Base-by-base conservation (phyloP, 1,140 invertebrate species). In the Ips nitidus region DNA sequence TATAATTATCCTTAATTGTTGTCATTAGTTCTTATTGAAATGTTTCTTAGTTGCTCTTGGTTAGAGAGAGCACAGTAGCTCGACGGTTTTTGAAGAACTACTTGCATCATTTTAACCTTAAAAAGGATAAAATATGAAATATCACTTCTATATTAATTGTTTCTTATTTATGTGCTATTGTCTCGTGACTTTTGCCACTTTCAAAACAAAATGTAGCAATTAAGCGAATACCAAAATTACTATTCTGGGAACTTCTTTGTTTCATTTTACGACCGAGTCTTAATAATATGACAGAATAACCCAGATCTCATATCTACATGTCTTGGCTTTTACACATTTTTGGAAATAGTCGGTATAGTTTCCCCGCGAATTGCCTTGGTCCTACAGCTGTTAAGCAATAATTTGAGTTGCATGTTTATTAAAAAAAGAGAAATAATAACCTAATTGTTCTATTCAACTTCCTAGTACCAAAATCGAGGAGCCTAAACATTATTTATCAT, bases 181-280 rank as follows among this genome's bases (percentile, higher is more conserved):
- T 68, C 60, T 53, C n/a, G 52, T 50, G 39, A 42, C 55, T 58
- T 67, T 67, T 67, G 65, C 65, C 66, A 68, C 66, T 68, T 68
- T 68, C 66, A 60, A 22, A 68, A 68, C 66, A 68, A 68, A 68
- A 50, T 53, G 66, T 52, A 42, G 66, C 39, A 68, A 68, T 68
- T 68, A 68, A 41, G 45, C 39, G 43, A 8, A 60, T 4, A 65
- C 63, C 63, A 52, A 59, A 68, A 68, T 56, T 41, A 60, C 47
- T 52, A 36, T 38, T 58, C 66, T 68, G 66, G 58, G 66, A 68
- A 68, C 66, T 60, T 68, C 58, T 68, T 68, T 68, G 66, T 68
- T 59, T 68, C 45, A 42, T 60, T 22, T 22, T 68, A 68, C 42
- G 47, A 68, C 42, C 47, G 57, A 52, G 45, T 36, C 43, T 68